phyloP scores from a whole-genome alignment of 2,113 vertebrate genomes.

The Anoura caudifer region DNA sequence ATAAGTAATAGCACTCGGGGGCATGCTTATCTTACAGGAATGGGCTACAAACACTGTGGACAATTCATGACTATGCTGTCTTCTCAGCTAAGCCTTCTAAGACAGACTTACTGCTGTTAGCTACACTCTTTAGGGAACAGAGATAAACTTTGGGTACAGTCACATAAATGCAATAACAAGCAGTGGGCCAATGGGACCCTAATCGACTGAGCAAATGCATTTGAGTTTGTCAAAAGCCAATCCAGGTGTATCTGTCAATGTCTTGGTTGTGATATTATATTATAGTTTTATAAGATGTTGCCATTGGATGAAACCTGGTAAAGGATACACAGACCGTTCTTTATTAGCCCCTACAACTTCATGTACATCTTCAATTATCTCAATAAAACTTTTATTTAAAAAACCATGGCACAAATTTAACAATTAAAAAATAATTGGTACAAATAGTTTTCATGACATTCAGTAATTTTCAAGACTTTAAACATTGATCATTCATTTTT shows the following conservation, averaged over 20 bases:
- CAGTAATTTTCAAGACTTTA: constrained; percentile 1
- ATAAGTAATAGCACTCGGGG: background rate
- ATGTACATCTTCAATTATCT: background rate
- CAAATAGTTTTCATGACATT: background rate
- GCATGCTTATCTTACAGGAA: background rate
- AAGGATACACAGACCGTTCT: background rate
- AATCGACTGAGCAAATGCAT: background rate
- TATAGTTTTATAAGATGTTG: background rate
- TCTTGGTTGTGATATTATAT: background rate
- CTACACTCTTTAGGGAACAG: background rate
- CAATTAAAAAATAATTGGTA: background rate
- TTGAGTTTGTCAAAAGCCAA: background rate
- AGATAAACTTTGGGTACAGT: background rate
- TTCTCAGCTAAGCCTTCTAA: background rate
- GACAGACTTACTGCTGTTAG: background rate
- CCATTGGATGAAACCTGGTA: background rate
- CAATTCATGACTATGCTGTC: background rate
- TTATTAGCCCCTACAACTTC: background rate
- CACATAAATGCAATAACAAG: background rate
- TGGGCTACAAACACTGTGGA: background rate
- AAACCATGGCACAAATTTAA: background rate
- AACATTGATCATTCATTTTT: background rate
- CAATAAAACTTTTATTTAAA: background rate
- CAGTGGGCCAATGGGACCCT: background rate
- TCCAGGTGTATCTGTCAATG: background rate